Base-by-base conservation (phyloP, 2,888 invertebrate species). In the Poecilobothrus nobilitatus region DNA sequence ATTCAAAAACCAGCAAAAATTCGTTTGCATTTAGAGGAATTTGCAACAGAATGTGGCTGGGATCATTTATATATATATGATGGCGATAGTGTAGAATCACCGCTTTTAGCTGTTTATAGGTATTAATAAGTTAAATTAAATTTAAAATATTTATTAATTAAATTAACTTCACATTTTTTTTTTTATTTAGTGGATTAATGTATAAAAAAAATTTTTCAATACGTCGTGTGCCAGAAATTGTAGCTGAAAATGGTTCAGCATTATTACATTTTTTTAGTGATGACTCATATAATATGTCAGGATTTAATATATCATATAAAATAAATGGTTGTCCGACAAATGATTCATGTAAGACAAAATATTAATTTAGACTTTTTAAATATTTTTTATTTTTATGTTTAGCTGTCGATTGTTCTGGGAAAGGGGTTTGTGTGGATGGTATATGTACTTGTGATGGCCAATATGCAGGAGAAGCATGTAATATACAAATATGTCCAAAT, bases 31-130 rank as follows among this genome's bases (percentile, higher is more conserved):
- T 85, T 98, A 74, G 91, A 95, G 80, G 92, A 93, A 82, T 99
- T 99, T 83, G 94, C 95, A 33, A 99, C 98, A 0, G 99, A 99
- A 85, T 99, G 98, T 82, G 95, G 96, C 66, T 99, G 98, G 98
- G 99, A 99, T 86, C 97, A 98, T 81, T 85, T 99, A 74, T 98
- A 98, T 82, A 91, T 99, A 74, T 98, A 94, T 80, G 98, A 99
- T 83, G 99, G 99, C 15, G 97, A 97, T 83, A 96, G 96, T 78
- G 94, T 97, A 62, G 90, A 94, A 76, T 92, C 96, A 33, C 92
- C 92, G 62, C 85, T 97, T 71, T 84, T 98, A 69, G 98, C 95
- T 76, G 97, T 97, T 33, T 92, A 89, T 80, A 91, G 90, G 90
- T 90, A 75, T 75, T 70, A 70, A n/a, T n/a, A n/a, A n/a, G n/a